Evolutionary conservation across 2,113 vertebrate genomes (phyloP).

Genomic region (Bothrops jararaca): DNA sequence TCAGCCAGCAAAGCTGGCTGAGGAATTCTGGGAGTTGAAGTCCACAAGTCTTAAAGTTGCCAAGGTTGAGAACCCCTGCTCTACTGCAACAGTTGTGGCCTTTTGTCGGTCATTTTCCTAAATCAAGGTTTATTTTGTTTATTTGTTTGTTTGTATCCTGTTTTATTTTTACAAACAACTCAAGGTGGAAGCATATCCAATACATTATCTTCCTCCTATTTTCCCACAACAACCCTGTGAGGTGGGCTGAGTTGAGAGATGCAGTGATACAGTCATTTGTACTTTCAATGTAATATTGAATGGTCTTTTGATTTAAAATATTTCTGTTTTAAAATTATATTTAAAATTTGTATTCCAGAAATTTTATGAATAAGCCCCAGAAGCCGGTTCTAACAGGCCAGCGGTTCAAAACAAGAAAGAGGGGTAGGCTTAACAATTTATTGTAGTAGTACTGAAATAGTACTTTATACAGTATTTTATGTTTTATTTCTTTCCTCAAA

Average conservation of each 20-base stretch:
- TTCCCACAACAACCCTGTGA: neutral
- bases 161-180: neutral
- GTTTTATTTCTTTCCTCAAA: neutral
- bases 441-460: neutral
- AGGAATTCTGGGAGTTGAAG: no score
- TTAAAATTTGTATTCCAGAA: constrained; percentile 68
- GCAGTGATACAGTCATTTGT: neutral
- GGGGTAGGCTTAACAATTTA: constrained; percentile 76
- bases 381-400: constrained; percentile 96
- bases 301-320: constrained; percentile 24
- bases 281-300: neutral
- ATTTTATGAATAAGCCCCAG: constrained; percentile 98
- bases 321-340: constrained; percentile 18
- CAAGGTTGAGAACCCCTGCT: no score
- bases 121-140: neutral
- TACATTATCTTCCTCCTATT: neutral
- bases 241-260: neutral
- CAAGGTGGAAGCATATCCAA: neutral
- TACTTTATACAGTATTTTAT: neutral
- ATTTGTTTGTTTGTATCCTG: neutral
- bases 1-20: no score
- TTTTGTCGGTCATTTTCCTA: neutral
- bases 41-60: no score
- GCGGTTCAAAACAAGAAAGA: constrained; percentile 96
- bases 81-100: neutral